Percentiles rank a stretch among this genome's conserved stretches.
Conservation (phyloP, 1,140 invertebrate species). For the Bicyclus anynana region DNA sequence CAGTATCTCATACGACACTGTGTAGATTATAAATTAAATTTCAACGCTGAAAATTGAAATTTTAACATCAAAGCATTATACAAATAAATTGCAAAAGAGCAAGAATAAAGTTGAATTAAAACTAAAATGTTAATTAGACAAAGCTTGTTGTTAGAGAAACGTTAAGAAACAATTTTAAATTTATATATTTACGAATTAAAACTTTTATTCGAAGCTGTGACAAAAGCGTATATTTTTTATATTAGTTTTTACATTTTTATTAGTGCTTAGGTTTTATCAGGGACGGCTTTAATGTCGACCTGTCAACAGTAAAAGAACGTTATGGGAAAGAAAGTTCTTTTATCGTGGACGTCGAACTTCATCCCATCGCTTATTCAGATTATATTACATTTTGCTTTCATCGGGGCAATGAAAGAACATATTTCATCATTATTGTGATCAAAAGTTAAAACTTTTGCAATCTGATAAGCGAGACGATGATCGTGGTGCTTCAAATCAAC, state of each 20-base stretch:
- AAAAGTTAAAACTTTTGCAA: conserved; percentile 4
- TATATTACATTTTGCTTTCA: conserved; percentile 6
- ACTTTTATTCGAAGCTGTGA: conserved; percentile 30
- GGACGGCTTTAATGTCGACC: conserved; percentile 46
- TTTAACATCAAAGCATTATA: conserved; percentile 27
- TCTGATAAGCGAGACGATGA: conserved; percentile 69
- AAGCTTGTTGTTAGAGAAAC: conserved; percentile 14
- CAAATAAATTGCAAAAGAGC: conserved; percentile 26
- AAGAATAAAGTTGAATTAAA: conserved; percentile 21
- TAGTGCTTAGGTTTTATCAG: conserved; percentile 68
- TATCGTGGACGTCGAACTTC: conserved; percentile 47
- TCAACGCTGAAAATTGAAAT: conserved; percentile 15
- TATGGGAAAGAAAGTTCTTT: conserved; percentile 31
- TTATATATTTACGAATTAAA: conserved; percentile 27
- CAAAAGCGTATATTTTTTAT: conserved; percentile 34
- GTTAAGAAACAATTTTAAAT: background rate
- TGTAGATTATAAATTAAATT: conserved; percentile 19
- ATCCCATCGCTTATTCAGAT: conserved; percentile 63
- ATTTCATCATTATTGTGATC: background rate
- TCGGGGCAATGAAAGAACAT: conserved; percentile 7
- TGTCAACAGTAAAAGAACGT: conserved; percentile 44
- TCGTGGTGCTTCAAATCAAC: conserved; percentile 72
- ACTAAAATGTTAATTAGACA: conserved; percentile 19
- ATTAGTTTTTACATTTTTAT: conserved; percentile 38
- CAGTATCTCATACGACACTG: conserved; percentile 19